phyloP scores from a whole-genome alignment of 1,140 invertebrate genomes.

The Eupeodes corollae region DNA sequence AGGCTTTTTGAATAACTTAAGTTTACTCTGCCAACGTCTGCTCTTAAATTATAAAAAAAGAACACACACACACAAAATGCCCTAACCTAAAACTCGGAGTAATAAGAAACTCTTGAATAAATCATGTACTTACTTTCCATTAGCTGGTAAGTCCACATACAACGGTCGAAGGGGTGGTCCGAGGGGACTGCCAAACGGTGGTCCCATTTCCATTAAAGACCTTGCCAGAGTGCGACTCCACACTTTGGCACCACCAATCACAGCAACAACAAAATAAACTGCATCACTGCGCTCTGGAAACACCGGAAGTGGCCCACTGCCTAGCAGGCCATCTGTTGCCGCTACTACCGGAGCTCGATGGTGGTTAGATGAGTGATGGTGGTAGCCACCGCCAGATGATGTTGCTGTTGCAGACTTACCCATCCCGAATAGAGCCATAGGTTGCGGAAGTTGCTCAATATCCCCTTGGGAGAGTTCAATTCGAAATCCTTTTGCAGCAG shows the following conservation, averaged over 20 bases:
- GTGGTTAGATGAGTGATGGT: not conserved
- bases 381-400: not conserved
- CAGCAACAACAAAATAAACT: constrained; percentile 9
- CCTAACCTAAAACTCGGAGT: no score
- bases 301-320: not conserved
- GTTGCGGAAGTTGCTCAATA: not conserved
- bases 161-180: constrained; percentile 4
- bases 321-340: not conserved
- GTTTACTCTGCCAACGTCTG: no score
- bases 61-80: no score
- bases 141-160: constrained; percentile 7
- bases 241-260: constrained; percentile 5
- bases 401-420: not conserved
- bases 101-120: no score
- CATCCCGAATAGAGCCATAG: not conserved
- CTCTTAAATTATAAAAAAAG: no score
- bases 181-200: not conserved
- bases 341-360: not conserved
- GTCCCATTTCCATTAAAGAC: constrained; percentile 4
- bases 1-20: no score
- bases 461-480: no score
- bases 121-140: constrained; percentile 4
- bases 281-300: constrained; percentile 6
- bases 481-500: not conserved
- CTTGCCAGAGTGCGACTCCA: constrained; percentile 6